Percentiles rank a stretch among this genome's conserved stretches.
Conservation (phyloP, 1,140 invertebrate genomes). For the Drosophila insularis region DNA sequence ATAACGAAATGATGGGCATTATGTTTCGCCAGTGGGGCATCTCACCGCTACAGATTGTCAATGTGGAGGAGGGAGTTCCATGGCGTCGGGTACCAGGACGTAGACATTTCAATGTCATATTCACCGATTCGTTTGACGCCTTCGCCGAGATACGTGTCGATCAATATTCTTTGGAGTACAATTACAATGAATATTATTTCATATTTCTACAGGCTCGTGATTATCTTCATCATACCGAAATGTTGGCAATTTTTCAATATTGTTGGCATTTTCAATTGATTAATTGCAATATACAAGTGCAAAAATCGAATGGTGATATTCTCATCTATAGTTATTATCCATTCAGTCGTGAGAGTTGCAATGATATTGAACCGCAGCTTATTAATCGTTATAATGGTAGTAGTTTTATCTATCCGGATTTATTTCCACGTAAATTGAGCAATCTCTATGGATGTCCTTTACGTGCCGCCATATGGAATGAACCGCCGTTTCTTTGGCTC, state of each 20-base stretch:
- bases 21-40: conserved; percentile 66
- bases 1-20: conserved; percentile 68
- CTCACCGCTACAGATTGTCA: conserved; percentile 60
- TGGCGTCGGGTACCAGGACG: conserved; percentile 34
- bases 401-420: conserved; percentile 23
- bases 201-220: conserved; percentile 72
- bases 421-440: conserved; percentile 63
- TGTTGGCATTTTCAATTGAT: conserved; percentile 70
- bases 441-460: conserved; percentile 64
- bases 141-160: conserved; percentile 64
- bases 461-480: conserved; percentile 49
- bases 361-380: conserved; percentile 39
- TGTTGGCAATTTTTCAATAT: conserved; percentile 65
- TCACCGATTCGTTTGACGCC: conserved; percentile 68
- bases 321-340: conserved; percentile 68
- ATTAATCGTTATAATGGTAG: conserved; percentile 69
- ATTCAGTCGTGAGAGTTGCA: conserved; percentile 37
- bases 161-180: conserved; percentile 47
- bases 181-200: conserved; percentile 72
- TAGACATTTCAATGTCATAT: conserved; percentile 61
- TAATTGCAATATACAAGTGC: conserved; percentile 71
- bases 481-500: conserved; percentile 58
- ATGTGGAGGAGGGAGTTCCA: conserved; percentile 29
- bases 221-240: conserved; percentile 44
- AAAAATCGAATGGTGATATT: conserved; percentile 62